phyloP scores from a whole-genome alignment of 2,113 vertebrate genomes.

The Cygnus buccinator region DNA sequence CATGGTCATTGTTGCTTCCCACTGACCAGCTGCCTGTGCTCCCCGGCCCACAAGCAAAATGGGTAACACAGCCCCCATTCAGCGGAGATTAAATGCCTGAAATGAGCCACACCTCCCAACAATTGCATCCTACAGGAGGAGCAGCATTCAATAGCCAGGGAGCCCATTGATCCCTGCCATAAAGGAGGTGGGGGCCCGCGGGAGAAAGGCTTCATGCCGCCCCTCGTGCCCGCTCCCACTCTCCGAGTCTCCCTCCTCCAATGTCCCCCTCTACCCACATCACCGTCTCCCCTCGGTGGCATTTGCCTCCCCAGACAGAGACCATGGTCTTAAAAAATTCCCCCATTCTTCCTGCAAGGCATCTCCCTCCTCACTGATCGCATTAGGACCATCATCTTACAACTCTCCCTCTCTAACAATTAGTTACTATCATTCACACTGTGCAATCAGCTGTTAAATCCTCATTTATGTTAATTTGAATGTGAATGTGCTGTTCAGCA shows the following conservation, averaged over 20 bases:
- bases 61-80: slow-evolving; percentile 75
- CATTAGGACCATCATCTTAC: slow-evolving; percentile 44
- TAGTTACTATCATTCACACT: slow-evolving; percentile 77
- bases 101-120: slow-evolving; percentile 78
- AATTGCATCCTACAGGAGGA: slow-evolving; percentile 73
- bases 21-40: slow-evolving; percentile 78
- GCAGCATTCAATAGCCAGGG: slow-evolving; percentile 61
- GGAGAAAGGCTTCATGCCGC: background rate
- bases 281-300: background rate
- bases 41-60: slow-evolving; percentile 66
- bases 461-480: slow-evolving; percentile 80
- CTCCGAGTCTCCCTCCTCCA: background rate
- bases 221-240: background rate
- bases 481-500: slow-evolving; percentile 70
- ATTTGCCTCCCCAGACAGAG: background rate
- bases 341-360: background rate
- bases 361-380: background rate
- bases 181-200: slow-evolving; percentile 61
- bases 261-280: background rate
- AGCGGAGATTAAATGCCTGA: slow-evolving; percentile 75
- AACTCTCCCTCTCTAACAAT: slow-evolving; percentile 68
- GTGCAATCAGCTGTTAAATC: slow-evolving; percentile 84
- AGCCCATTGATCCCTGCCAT: slow-evolving; percentile 63
- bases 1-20: slow-evolving; percentile 71
- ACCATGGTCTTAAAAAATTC: background rate